Evolutionary conservation across 2,113 vertebrate species (phyloP), one percentile per base, ranked within the genome.

Genomic region (Siniperca knerii): DNA sequence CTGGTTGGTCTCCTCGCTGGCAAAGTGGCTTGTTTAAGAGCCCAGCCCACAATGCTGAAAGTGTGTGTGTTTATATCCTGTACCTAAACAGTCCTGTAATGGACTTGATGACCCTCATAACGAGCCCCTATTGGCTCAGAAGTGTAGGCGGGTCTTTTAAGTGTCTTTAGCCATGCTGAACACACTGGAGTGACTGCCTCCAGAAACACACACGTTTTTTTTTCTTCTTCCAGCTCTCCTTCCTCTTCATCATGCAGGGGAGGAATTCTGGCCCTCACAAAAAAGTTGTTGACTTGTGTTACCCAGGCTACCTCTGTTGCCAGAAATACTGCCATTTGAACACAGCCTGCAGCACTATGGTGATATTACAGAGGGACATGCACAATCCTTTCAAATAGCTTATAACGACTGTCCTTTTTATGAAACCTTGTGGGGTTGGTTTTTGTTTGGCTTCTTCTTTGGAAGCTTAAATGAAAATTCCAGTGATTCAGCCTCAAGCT

Each of bases 21-120:
- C 25, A 46, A 20, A 64, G 0, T 55, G 81, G 58, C 64, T 64
- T 57, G 67, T 89, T 88, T 84, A 92, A 89, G 42, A 65, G 25
- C 33, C 60, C 50, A 18, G 18, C 74, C 60, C 87, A 62, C 55
- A 48, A 33, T 6, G 18, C 52, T 81, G 66, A 78, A 77, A 69
- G 9, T 70, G 55, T 79, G 50, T 81, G 42, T 90, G 77, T 87
- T 75, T 82, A 75, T 44, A 65, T 74, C 11, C 50, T 62, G 42
- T 15, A 13, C 46, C 70, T 42, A 60, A 90, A 77, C 81, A 79
- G 65, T 15, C 8, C 15, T 50, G 44, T 78, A 71, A 7, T 72
- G 69, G 25, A 89, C 92, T 79, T 35, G 40, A 12, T 84, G 69
- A 92, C 87, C 80, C 81, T 20, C n/a, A 6, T 12, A 48, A 84